Evolutionary conservation across 2,888 invertebrate genomes (phyloP).

Genomic region (Disparrhopalites patrizii): DNA sequence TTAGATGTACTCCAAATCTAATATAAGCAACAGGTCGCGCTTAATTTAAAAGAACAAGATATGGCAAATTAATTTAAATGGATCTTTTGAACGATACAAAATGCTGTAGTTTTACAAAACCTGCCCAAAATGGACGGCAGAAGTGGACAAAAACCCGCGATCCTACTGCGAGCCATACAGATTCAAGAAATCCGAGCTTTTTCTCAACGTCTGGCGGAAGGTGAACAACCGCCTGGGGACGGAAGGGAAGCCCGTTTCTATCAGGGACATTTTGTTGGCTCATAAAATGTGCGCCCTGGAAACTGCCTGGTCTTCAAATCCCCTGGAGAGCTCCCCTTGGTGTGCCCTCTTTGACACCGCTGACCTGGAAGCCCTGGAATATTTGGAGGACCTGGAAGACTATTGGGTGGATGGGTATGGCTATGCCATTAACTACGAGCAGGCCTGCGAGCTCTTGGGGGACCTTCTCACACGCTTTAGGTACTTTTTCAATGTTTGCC

Average conservation of each 20-base stretch:
- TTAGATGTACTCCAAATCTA: too few relatives aligned
- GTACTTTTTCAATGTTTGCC: too few relatives aligned
- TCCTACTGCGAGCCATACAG: constrained; percentile 57
- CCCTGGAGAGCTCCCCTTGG: constrained; percentile 67
- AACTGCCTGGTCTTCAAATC: constrained; percentile 72
- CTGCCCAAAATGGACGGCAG: constrained; percentile 65
- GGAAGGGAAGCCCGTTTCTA: constrained; percentile 51
- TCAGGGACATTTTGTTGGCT: constrained; percentile 61
- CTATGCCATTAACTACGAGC: constrained; percentile 64
- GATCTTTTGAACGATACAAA: neutral
- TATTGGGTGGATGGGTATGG: constrained; percentile 83
- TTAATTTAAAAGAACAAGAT: too few relatives aligned
- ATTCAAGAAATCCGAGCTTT: constrained; percentile 58
- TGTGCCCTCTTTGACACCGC: constrained; percentile 66
- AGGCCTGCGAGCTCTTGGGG: constrained; percentile 69
- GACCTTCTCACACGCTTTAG: constrained; percentile 57
- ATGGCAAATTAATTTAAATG: neutral
- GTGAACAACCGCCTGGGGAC: constrained; percentile 63
- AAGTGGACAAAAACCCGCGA: constrained; percentile 64
- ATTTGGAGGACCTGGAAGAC: constrained; percentile 69
- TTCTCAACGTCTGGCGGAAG: constrained; percentile 58
- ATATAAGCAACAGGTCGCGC: too few relatives aligned
- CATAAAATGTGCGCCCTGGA: constrained; percentile 74
- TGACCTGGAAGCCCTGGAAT: constrained; percentile 65
- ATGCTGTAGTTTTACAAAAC: constrained; percentile 68